These are phyloP conservation scores for Vombatus ursinus DNA, from an alignment of 2,113 vertebrate species.

Conservation along the genomic window DNA sequence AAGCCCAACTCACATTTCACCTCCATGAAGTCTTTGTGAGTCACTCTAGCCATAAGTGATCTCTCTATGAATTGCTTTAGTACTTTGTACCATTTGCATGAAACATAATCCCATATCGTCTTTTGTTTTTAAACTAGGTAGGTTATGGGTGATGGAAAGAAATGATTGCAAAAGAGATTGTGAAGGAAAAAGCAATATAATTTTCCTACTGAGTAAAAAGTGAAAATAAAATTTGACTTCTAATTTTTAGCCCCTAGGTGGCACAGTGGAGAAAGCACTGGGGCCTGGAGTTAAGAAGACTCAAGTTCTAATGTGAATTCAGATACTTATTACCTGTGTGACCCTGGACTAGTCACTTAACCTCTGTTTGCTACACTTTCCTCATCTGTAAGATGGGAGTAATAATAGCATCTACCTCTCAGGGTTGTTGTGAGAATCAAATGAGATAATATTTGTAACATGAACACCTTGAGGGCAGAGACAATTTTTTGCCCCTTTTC, in stretches of 20 bases:
- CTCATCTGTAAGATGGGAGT: conserved; percentile 25
- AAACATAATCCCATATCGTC: not conserved
- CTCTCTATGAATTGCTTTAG: not conserved
- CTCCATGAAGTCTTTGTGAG: no score
- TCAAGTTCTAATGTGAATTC: conserved; percentile 18
- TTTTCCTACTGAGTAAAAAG: not conserved
- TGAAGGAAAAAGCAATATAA: not conserved
- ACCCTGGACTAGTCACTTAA: not conserved
- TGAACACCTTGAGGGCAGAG: not conserved
- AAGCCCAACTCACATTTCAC: no score
- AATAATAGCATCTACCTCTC: not conserved
- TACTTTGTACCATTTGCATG: not conserved
- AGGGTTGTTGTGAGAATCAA: conserved; percentile 11
- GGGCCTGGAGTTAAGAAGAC: not conserved
- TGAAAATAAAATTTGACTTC: not conserved
- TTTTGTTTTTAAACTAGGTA: not conserved
- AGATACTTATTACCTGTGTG: conserved; percentile 11
- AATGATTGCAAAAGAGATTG: not conserved
- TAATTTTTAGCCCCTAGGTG: not conserved
- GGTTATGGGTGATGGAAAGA: not conserved
- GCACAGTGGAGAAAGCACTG: not conserved
- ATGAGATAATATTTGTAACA: not conserved
- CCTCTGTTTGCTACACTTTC: not conserved
- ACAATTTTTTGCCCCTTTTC: not conserved
- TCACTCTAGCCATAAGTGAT: not conserved